Evolutionary conservation across 2,797 vertebrate species (phyloP).

Genomic region (Channa striata): DNA sequence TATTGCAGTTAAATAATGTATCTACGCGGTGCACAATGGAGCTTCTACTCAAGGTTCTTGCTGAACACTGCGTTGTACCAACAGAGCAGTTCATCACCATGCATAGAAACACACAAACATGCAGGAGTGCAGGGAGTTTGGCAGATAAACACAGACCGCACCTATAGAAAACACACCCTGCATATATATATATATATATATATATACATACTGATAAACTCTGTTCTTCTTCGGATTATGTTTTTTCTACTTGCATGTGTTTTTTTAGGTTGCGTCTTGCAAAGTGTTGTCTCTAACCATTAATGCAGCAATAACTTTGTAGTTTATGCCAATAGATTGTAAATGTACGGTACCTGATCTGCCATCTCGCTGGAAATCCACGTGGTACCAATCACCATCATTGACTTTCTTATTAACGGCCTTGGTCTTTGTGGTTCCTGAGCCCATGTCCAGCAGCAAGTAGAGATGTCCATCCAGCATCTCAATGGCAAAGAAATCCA

Average conservation of each 20-base stretch:
- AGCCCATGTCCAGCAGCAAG: conserved; percentile 97
- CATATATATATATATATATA: too few species aligned
- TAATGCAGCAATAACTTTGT: not conserved
- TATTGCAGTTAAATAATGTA: conserved; percentile 39
- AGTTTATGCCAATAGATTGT: not conserved
- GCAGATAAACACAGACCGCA: not conserved
- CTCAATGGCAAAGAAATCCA: conserved; percentile 98
- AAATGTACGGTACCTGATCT: conserved; percentile 88
- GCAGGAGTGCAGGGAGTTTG: not conserved
- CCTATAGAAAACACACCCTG: not conserved
- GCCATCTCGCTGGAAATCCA: conserved; percentile 97
- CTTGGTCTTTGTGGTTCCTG: conserved; percentile 96
- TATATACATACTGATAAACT: too few species aligned
- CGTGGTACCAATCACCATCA: conserved; percentile 99
- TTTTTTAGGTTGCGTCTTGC: not conserved
- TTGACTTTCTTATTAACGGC: conserved; percentile 98
- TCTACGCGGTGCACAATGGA: conserved; percentile 20
- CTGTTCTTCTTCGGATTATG: not conserved
- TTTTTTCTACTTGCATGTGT: not conserved
- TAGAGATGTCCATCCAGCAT: conserved; percentile 98
- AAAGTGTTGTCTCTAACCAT: not conserved
- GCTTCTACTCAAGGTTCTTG: conserved; percentile 6
- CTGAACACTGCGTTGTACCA: conserved; percentile 13
- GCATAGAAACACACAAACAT: not conserved
- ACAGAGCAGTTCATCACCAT: conserved; percentile 6